These are phyloP conservation scores for Argyrosomus regius DNA, from an alignment of 2,797 vertebrate genomes.

Conservation along the genomic window DNA sequence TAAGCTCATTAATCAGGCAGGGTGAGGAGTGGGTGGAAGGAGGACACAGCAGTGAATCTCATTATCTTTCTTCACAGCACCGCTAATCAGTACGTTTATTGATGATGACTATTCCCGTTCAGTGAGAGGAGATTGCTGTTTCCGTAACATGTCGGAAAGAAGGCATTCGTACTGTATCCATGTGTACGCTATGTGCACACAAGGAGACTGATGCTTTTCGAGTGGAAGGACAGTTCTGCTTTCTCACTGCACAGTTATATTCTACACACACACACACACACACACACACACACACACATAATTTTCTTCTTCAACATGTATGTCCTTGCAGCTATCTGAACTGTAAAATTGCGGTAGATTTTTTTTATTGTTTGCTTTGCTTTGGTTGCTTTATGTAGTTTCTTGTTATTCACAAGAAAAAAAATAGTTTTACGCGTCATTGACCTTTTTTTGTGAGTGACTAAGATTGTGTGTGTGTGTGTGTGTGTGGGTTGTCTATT, in stretches of 20 bases:
- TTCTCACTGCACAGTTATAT: not conserved
- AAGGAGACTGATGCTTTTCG: conserved; percentile 13
- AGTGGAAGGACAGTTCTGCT: conserved; percentile 19
- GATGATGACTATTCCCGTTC: conserved; percentile 63
- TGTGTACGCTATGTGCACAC: not conserved
- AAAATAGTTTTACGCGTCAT: conserved; percentile 22
- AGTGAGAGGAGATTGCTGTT: conserved; percentile 52
- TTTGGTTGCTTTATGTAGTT: not conserved
- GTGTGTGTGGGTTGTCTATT: not conserved
- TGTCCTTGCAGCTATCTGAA: conserved; percentile 35
- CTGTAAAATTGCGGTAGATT: not conserved
- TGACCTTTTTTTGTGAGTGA: conserved; percentile 17
- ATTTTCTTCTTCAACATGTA: not conserved
- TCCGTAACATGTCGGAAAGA: conserved; percentile 45
- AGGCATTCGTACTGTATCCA: conserved; percentile 8
- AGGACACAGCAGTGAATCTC: conserved; percentile 65
- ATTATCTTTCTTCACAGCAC: conserved; percentile 72
- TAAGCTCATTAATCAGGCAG: conserved; percentile 75
- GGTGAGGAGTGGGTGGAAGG: conserved; percentile 68
- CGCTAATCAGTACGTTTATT: conserved; percentile 71
- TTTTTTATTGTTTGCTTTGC: not conserved
- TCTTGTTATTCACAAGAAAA: conserved; percentile 7
- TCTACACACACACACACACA: conserved; percentile 8
- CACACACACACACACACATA: not conserved
- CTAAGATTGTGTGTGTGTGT: not conserved